A percentile compares a stretch with the other conserved stretches of the same genome.
Evolutionary conservation across 2,113 vertebrate genomes (phyloP).

Genomic region (Labeo catla): DNA sequence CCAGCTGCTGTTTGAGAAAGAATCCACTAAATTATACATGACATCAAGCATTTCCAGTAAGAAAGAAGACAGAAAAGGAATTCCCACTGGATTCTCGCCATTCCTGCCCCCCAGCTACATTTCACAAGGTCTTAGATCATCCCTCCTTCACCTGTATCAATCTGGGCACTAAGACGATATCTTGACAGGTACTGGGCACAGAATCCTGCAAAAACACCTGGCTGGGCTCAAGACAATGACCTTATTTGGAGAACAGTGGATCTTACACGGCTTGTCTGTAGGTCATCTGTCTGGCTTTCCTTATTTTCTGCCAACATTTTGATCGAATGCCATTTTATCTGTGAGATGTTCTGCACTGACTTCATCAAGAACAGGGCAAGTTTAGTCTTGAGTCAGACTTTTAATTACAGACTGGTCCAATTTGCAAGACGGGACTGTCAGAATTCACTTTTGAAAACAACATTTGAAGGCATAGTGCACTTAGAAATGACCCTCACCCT

Average conservation of each 20-base stretch:
- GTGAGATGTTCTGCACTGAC: constrained; percentile 7
- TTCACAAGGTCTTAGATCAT: constrained; percentile 55
- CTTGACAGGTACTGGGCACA: constrained; percentile 56
- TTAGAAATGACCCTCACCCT: background rate
- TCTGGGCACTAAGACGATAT: constrained; percentile 7
- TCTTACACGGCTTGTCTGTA: background rate
- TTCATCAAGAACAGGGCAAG: background rate
- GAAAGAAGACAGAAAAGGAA: constrained; percentile 39
- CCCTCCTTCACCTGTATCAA: constrained; percentile 36
- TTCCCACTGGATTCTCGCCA: constrained; percentile 36
- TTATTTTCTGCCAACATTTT: constrained; percentile 22
- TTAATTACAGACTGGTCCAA: background rate
- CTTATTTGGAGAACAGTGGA: constrained; percentile 44
- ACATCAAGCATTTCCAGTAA: constrained; percentile 43
- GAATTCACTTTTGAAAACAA: background rate
- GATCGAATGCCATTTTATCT: constrained; percentile 9
- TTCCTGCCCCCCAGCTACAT: constrained; percentile 39
- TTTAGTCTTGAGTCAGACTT: background rate
- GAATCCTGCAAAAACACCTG: constrained; percentile 47
- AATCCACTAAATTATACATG: constrained; percentile 40
- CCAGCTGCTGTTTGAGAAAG: constrained; percentile 42
- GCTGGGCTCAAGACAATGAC: constrained; percentile 14
- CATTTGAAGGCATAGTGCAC: background rate
- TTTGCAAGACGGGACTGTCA: background rate
- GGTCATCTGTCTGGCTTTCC: constrained; percentile 7